A percentile compares a stretch with the other conserved stretches of the same genome.
These are phyloP conservation scores for Cydia splendana DNA, from an alignment of 1,140 invertebrate species.

Conservation along the genomic window DNA sequence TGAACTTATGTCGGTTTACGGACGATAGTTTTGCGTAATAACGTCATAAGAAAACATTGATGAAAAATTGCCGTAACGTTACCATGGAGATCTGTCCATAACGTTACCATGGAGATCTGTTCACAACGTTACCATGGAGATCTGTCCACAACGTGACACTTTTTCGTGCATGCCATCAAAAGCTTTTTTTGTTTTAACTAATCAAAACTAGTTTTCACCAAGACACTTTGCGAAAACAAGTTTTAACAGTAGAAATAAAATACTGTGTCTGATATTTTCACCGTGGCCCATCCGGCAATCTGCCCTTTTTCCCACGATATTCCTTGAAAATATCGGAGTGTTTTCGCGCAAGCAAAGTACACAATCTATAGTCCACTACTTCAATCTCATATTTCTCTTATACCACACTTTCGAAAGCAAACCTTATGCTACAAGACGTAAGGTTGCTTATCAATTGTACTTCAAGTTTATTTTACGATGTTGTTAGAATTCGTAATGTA, in stretches of 20 bases:
- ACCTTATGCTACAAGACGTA: not conserved
- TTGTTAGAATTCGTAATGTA: not conserved
- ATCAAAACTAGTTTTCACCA: no score
- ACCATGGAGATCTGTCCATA: no score
- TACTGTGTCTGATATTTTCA: not conserved
- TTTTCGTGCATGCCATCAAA: no score
- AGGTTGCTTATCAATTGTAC: not conserved
- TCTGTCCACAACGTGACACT: no score
- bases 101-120: no score
- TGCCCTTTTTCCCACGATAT: not conserved
- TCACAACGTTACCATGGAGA: no score
- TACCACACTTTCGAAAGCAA: not conserved
- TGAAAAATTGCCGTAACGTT: no score
- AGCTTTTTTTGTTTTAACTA: no score
- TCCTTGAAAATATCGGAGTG: not conserved
- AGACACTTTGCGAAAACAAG: no score
- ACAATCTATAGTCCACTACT: constrained; percentile 1
- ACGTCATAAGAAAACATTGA: no score
- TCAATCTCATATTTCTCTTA: constrained; percentile 3
- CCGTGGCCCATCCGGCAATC: not conserved
- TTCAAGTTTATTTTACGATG: not conserved
- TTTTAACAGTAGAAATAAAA: not conserved
- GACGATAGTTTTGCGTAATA: no score
- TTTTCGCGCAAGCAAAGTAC: not conserved
- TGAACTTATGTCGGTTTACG: no score